Evolutionary conservation across 2,888 invertebrate species (phyloP), one percentile per base, ranked within the genome.

Genomic region (Tromatobia lineatoria): DNA sequence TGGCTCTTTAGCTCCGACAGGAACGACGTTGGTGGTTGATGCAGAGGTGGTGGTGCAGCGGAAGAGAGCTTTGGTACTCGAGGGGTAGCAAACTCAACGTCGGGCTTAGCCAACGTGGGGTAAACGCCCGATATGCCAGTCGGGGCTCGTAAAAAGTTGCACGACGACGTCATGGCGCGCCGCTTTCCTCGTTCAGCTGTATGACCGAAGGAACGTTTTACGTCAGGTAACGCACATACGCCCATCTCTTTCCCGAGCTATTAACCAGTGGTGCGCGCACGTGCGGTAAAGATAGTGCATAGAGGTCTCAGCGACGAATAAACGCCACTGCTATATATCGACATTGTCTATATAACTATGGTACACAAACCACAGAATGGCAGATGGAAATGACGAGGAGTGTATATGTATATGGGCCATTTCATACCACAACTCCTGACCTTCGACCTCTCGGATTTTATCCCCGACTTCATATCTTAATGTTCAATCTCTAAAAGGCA

Each of bases 1-100:
- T 79, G 83, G 85, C 86, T 87, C 87, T 88, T 89, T 87, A 84
- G 84, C 81, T 83, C 83, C 67, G 83, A 83, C 82, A 20, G 71
- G 64, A 69, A 76, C 57, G 71, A 81, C 67, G 25, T 67, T 54
- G 81, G 78, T 47, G 52, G 25, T 25, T 42, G 61, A 25, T 52
- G 29, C 59, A 18, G 59, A 50, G 71, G 66, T 59, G 77, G 76
- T 59, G 67, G 34, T 57, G 83, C 61, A 82, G 66, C 47, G 69
- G 77, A 64, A 70, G 47, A 67, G 20, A 45, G 25, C 54, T 77
- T 71, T 69, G 54, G 81, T 59, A 45, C 67, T 57, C 18, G 64
- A 42, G 34, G 34, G 67, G 57, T 76, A 64, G 69, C 61, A 64
- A 64, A 64, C 64, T 50, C 69, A 47, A 67, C 71, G 69, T 45